Evolutionary conservation across 2,113 vertebrate species (phyloP), one percentile per base, ranked within the genome.

Genomic region (Corythaeola cristata): DNA sequence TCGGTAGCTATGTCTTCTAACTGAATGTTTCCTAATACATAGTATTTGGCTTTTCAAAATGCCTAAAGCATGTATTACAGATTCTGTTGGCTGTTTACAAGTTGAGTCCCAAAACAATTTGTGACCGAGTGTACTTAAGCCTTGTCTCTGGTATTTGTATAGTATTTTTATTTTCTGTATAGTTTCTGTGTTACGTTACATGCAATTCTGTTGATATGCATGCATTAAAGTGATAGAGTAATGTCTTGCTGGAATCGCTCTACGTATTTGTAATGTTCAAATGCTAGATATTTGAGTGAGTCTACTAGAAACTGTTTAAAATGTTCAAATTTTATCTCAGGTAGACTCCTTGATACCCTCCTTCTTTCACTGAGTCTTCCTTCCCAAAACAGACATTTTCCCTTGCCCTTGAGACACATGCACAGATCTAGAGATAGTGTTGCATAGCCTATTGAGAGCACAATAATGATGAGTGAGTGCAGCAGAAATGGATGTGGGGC

Each of bases 231-330:
- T 26, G 10, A 23, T 44, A 8, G 35, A 49, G 9, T 50, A 62
- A 18, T 0, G 0, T 37, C 14, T 52, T 5, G 0, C 19, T 27
- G 67, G 68, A 72, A 49, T 88, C 12, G 1, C 8, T 64, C 39
- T 78, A n/a, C 20, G 8, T 1, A 3, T 93, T 78, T 87, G 20
- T 56, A 45, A 16, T 49, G 30, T 26, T 93, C 21, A 76, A 20
- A 32, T 85, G 22, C 8, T 73, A 13, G 18, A 5, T 72, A 44
- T 23, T 39, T 69, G 16, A 49, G 19, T 63, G 22, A 55, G 24
- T 59, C 35, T 45, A 12, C 17, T 33, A 33, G 41, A 74, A 58
- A 8, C 45, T 76, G 6, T 83, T 85, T 21, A 44, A 28, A 75
- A 6, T 64, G 4, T 26, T 85, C 10, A 37, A 0, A 9, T 85